phyloP scores from a whole-genome alignment of 1,140 invertebrate species.

The Pachyrhynchus sulphureomaculatus region DNA sequence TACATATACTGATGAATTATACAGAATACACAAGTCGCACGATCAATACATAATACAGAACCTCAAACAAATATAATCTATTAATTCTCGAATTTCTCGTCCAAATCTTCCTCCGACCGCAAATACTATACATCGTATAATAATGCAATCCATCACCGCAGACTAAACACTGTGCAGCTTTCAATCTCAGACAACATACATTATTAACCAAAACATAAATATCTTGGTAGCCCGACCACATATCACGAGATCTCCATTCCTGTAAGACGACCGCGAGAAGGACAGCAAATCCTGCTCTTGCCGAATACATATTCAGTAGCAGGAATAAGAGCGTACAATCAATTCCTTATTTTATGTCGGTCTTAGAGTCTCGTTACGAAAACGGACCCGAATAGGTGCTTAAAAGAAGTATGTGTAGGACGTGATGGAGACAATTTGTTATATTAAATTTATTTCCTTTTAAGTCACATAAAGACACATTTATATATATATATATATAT shows the following conservation, averaged over 20 bases:
- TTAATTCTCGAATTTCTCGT: neutral
- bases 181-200: constrained; percentile 17
- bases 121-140: constrained; percentile 12
- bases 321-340: constrained; percentile 21
- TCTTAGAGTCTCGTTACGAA: neutral
- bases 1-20: no score
- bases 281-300: constrained; percentile 21
- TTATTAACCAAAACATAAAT: constrained; percentile 25
- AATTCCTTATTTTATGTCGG: constrained; percentile 4
- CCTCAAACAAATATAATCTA: no score
- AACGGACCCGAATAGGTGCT: neutral
- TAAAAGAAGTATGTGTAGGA: no score
- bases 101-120: neutral
- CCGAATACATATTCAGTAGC: constrained; percentile 21
- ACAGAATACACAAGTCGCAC: no score
- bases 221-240: constrained; percentile 22
- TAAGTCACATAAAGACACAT: no score
- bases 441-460: no score
- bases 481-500: no score
- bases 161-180: constrained; percentile 8
- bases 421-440: no score
- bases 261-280: constrained; percentile 18
- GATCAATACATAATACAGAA: no score
- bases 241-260: constrained; percentile 25
- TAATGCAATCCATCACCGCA: constrained; percentile 2